A percentile compares a stretch with the other conserved stretches of the same genome.
These are phyloP conservation scores for Eubasilissa regina DNA, from an alignment of 1,140 invertebrate species.

Conservation along the genomic window DNA sequence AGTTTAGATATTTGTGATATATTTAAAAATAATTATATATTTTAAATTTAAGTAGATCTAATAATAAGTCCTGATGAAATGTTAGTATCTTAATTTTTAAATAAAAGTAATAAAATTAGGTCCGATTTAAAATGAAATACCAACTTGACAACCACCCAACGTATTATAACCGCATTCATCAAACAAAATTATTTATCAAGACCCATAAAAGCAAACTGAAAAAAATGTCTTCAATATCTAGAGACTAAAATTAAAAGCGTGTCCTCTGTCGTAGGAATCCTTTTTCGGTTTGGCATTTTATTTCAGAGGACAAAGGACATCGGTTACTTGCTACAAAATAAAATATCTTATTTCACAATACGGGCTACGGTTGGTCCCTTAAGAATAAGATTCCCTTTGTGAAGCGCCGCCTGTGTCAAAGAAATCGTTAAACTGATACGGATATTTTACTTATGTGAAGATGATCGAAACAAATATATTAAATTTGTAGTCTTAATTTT, in stretches of 20 bases:
- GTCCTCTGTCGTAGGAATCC: slow-evolving; percentile 49
- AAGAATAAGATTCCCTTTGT: slow-evolving; percentile 43
- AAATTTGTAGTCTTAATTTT: not conserved
- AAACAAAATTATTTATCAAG: slow-evolving; percentile 7
- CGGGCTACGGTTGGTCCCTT: not conserved
- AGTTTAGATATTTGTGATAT: too few species aligned
- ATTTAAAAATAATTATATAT: too few species aligned
- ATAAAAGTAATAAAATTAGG: too few species aligned
- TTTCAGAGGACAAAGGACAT: slow-evolving; percentile 55
- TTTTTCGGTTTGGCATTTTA: slow-evolving; percentile 48
- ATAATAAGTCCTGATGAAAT: too few species aligned
- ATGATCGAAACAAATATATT: not conserved
- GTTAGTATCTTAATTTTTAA: too few species aligned
- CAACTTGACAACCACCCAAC: not conserved
- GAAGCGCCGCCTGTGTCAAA: slow-evolving; percentile 37
- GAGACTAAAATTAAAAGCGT: slow-evolving; percentile 60
- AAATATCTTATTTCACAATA: slow-evolving; percentile 61
- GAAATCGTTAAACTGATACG: slow-evolving; percentile 16
- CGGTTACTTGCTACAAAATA: slow-evolving; percentile 58
- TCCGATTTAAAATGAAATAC: too few species aligned
- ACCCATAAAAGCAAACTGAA: slow-evolving; percentile 5
- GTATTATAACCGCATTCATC: not conserved
- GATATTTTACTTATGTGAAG: not conserved
- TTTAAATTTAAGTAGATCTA: too few species aligned
- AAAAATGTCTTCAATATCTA: not conserved